Evolutionary conservation across 2,797 vertebrate genomes (phyloP).

Genomic region (Dendrocincla tyrannina): DNA sequence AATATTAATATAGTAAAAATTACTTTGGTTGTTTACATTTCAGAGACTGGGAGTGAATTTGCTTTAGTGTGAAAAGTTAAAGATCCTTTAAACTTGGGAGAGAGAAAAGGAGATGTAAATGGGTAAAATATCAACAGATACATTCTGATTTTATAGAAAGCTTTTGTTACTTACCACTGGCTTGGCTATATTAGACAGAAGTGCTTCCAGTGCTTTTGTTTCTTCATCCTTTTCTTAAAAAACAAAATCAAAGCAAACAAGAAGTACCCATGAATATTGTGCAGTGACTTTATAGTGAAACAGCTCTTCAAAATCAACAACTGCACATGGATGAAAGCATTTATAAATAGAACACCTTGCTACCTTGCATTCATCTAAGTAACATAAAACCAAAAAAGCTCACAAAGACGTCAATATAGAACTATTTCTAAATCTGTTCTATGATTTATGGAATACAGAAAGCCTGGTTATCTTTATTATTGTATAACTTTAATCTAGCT

Average conservation of each 20-base stretch:
- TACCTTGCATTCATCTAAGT: background rate
- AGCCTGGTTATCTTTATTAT: background rate
- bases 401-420: background rate
- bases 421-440: background rate
- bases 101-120: background rate
- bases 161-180: constrained; percentile 84
- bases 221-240: constrained; percentile 90
- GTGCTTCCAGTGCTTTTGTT: constrained; percentile 85
- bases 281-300: background rate
- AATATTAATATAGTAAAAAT: background rate
- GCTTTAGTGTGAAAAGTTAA: background rate
- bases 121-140: background rate
- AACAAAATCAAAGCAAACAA: constrained; percentile 39
- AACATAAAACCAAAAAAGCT: background rate
- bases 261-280: constrained; percentile 5
- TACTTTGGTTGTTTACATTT: background rate
- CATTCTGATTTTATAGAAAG: background rate
- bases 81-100: background rate
- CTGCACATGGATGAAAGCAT: background rate
- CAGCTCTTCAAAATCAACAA: background rate
- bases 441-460: background rate
- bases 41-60: background rate
- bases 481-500: background rate
- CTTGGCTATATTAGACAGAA: constrained; percentile 86
- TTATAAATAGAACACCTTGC: background rate